phyloP scores from a whole-genome alignment of 2,888 invertebrate genomes.

The Agriotes lineatus region DNA sequence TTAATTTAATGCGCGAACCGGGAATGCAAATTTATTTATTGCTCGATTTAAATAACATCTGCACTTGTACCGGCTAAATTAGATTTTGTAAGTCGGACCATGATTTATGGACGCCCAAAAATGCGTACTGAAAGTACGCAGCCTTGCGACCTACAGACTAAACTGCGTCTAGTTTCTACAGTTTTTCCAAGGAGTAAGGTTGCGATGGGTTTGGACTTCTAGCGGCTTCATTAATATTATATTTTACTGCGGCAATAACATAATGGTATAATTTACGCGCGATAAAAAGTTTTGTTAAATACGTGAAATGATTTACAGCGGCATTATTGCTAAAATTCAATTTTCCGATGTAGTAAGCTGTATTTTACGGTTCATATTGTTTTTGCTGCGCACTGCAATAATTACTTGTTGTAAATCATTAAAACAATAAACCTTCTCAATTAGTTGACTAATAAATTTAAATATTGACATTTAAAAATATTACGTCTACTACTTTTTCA shows the following conservation, averaged over 20 bases:
- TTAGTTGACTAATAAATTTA: conserved; percentile 42
- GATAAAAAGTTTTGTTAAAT: conserved; percentile 25
- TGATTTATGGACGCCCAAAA: conserved; percentile 22
- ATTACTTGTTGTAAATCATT: conserved; percentile 41
- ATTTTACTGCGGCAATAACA: background rate
- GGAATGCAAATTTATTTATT: conserved; percentile 39
- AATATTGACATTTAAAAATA: conserved; percentile 32
- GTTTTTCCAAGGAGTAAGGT: too few species aligned
- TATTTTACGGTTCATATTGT: conserved; percentile 8
- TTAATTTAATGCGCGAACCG: conserved; percentile 44
- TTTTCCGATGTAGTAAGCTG: conserved; percentile 9
- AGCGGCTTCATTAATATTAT: conserved; percentile 5
- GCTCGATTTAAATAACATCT: conserved; percentile 31
- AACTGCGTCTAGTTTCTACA: background rate
- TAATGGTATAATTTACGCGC: conserved; percentile 30
- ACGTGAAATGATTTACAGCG: conserved; percentile 31
- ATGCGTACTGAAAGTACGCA: background rate
- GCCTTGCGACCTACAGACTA: conserved; percentile 8
- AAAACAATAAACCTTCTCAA: conserved; percentile 39
- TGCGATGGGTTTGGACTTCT: background rate
- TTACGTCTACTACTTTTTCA: conserved; percentile 9
- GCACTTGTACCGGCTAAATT: conserved; percentile 13
- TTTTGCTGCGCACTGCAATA: conserved; percentile 27
- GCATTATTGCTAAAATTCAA: conserved; percentile 29
- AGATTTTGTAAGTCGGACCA: conserved; percentile 2